A percentile compares a stretch with the other conserved stretches of the same genome.
Evolutionary conservation across 2,888 invertebrate genomes (phyloP).

Genomic region (Microplitis deprimator): DNA sequence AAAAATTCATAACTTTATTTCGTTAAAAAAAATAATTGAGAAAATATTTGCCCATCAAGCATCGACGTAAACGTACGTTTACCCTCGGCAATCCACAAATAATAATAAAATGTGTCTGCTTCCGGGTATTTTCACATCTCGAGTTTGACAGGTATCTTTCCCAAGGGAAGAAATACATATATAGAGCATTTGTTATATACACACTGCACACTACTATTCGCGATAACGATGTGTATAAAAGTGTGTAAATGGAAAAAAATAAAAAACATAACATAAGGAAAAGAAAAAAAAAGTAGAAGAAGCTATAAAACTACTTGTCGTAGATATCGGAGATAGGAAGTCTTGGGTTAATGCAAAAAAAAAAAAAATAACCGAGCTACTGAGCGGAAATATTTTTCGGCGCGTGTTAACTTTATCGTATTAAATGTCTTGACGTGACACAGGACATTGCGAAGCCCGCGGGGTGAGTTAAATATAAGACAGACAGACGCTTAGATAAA

Average conservation of each 20-base stretch:
- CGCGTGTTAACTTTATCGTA: neutral
- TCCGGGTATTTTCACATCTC: constrained; percentile 22
- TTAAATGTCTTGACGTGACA: neutral
- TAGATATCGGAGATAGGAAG: constrained; percentile 8
- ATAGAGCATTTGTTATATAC: too few relatives aligned
- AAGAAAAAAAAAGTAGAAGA: neutral
- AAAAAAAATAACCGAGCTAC: neutral
- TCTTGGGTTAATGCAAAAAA: neutral
- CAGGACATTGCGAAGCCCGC: neutral
- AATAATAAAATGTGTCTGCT: constrained; percentile 26
- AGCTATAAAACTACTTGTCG: constrained; percentile 14
- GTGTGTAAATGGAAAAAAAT: constrained; percentile 22
- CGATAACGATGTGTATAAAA: constrained; percentile 39
- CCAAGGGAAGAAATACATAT: constrained; percentile 6
- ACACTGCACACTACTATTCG: constrained; percentile 23
- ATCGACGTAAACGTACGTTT: constrained; percentile 2
- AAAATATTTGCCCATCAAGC: constrained; percentile 23
- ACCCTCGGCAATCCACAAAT: neutral
- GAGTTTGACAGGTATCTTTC: constrained; percentile 45
- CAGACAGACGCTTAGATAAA: neutral
- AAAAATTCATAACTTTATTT: neutral
- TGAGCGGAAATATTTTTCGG: neutral
- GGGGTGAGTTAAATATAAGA: neutral
- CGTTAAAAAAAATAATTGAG: neutral
- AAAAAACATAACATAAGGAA: neutral